A percentile compares a stretch with the other conserved stretches of the same genome.
Conservation (phyloP, 2,797 vertebrate species). For the Scolopax bukidnonensis region DNA sequence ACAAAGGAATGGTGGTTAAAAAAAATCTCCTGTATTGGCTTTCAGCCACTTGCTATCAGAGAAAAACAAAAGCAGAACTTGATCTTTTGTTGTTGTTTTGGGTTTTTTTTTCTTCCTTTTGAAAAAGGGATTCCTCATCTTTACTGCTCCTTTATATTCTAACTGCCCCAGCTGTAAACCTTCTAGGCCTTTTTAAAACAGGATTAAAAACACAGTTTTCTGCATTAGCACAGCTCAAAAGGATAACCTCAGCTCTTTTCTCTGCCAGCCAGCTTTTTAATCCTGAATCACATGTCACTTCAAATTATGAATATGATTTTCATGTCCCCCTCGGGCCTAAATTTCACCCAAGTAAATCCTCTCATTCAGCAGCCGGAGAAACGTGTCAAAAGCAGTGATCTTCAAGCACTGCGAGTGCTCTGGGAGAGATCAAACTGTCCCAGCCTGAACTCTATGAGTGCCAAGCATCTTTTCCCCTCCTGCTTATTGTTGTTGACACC, state of each 20-base stretch:
- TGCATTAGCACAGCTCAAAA: conserved; percentile 76
- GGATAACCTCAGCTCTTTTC: conserved; percentile 77
- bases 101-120: neutral
- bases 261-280: conserved; percentile 80
- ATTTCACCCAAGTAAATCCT: conserved; percentile 82
- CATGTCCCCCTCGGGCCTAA: conserved; percentile 76
- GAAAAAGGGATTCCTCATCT: conserved; percentile 63
- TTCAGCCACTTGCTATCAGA: neutral
- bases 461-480: conserved; percentile 44
- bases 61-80: conserved; percentile 65
- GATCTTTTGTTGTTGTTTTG: conserved; percentile 41
- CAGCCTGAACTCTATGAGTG: conserved; percentile 47
- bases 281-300: conserved; percentile 82
- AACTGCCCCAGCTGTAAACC: conserved; percentile 74
- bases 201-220: conserved; percentile 78
- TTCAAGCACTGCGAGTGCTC: conserved; percentile 64
- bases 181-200: conserved; percentile 73
- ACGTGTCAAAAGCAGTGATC: conserved; percentile 75
- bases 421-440: conserved; percentile 73
- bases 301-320: conserved; percentile 82
- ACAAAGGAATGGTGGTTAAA: neutral
- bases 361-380: conserved; percentile 76
- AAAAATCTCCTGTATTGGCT: neutral
- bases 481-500: conserved; percentile 56
- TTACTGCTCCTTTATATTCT: conserved; percentile 66